A percentile compares a stretch with the other conserved stretches of the same genome.
Conservation (phyloP, 2,113 vertebrate genomes). For the Tringa solitaria region DNA sequence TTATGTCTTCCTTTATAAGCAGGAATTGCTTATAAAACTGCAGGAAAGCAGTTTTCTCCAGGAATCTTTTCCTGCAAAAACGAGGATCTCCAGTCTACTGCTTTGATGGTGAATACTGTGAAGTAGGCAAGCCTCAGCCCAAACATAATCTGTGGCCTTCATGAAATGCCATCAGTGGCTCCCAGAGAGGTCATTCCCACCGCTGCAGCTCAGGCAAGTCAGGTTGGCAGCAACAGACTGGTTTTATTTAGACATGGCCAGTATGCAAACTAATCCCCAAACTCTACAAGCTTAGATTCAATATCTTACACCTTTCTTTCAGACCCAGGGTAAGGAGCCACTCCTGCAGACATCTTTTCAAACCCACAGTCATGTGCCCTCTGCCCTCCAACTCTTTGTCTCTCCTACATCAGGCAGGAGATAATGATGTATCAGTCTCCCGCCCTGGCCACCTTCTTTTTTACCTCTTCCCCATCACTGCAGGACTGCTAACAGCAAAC, state of each 20-base stretch:
- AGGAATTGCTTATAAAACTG: neutral
- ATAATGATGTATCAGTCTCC: neutral
- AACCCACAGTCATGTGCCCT: fast-evolving
- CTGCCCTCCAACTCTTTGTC: neutral
- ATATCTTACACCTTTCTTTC: neutral
- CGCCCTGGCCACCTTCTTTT: neutral
- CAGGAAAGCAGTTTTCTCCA: neutral
- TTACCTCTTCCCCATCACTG: neutral
- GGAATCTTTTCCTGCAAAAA: neutral
- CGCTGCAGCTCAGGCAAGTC: neutral
- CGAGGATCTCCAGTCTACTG: neutral
- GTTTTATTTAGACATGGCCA: neutral
- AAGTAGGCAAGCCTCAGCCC: neutral
- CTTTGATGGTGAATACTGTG: neutral
- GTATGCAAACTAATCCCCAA: neutral
- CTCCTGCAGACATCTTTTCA: neutral
- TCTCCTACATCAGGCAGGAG: neutral
- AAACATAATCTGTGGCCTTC: neutral
- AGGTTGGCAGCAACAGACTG: neutral
- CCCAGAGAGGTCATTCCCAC: neutral
- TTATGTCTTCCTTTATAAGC: neutral
- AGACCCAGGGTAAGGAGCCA: neutral
- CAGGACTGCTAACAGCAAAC: neutral
- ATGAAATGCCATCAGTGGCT: neutral
- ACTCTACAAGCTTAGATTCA: neutral